Evolutionary conservation across 2,888 invertebrate species (phyloP).

Genomic region (Abrostola triplasia): DNA sequence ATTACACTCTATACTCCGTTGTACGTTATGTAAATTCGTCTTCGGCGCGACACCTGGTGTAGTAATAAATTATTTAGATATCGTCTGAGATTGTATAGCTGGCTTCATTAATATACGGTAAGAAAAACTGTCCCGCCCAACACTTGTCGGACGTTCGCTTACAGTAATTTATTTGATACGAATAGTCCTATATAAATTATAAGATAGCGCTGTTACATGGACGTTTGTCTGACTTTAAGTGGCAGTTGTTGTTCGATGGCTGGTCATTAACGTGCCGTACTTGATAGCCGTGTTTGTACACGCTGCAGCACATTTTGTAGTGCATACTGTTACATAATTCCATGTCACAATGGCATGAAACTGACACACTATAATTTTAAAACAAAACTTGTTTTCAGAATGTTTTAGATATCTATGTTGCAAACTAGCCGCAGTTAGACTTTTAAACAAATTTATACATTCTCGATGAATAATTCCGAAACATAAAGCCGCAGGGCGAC

Average conservation of each 20-base stretch:
- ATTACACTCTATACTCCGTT: conserved; percentile 63
- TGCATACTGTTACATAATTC: background rate
- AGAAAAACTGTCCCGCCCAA: conserved; percentile 74
- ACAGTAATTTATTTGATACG: conserved; percentile 56
- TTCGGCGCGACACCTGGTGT: conserved; percentile 77
- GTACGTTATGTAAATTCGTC: conserved; percentile 77
- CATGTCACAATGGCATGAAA: background rate
- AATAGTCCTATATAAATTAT: conserved; percentile 50
- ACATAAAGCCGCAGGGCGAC: conserved; percentile 9
- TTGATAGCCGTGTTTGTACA: conserved; percentile 17
- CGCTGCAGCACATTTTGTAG: conserved; percentile 12
- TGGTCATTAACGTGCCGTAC: conserved; percentile 25
- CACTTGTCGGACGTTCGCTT: conserved; percentile 67
- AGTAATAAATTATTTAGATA: conserved; percentile 84
- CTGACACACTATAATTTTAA: background rate
- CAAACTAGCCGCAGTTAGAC: too few relatives aligned
- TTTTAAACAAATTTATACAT: background rate
- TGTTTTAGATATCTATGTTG: too few relatives aligned
- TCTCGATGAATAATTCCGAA: background rate
- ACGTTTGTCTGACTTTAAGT: conserved; percentile 24
- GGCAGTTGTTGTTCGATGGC: conserved; percentile 22
- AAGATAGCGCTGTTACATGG: conserved; percentile 38
- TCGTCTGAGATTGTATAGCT: conserved; percentile 76
- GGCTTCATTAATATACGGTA: conserved; percentile 81
- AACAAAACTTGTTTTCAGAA: background rate